These are phyloP conservation scores for Elephas maximus DNA, from an alignment of 2,113 vertebrate species.

Conservation along the genomic window DNA sequence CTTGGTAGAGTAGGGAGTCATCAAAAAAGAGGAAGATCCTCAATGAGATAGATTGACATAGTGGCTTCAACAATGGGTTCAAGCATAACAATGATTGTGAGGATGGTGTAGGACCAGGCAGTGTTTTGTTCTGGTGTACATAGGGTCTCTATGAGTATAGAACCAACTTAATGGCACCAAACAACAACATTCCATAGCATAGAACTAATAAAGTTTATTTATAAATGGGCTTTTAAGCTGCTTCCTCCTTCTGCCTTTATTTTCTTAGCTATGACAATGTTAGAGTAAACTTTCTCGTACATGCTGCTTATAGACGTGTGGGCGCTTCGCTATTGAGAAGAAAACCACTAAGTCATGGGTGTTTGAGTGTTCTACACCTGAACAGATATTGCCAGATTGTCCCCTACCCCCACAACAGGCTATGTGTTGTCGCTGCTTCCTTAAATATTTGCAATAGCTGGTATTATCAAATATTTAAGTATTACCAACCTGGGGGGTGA, in stretches of 20 bases:
- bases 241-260: neutral
- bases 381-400: neutral
- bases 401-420: accelerated
- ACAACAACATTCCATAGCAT: neutral
- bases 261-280: neutral
- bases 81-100: too few species aligned
- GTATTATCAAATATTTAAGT: neutral
- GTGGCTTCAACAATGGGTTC: too few species aligned
- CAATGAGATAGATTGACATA: too few species aligned
- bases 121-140: too few species aligned
- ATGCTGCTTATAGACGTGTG: neutral
- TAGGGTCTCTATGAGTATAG: too few species aligned
- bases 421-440: neutral
- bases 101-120: too few species aligned
- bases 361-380: neutral
- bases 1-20: too few species aligned
- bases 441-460: neutral
- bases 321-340: neutral
- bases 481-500: neutral
- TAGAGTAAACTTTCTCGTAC: neutral
- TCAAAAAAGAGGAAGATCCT: too few species aligned
- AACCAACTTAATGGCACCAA: too few species aligned
- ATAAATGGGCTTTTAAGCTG: neutral
- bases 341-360: neutral
- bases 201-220: neutral